Evolutionary conservation across 2,113 vertebrate species (phyloP).

Genomic region (Rallus limicola): DNA sequence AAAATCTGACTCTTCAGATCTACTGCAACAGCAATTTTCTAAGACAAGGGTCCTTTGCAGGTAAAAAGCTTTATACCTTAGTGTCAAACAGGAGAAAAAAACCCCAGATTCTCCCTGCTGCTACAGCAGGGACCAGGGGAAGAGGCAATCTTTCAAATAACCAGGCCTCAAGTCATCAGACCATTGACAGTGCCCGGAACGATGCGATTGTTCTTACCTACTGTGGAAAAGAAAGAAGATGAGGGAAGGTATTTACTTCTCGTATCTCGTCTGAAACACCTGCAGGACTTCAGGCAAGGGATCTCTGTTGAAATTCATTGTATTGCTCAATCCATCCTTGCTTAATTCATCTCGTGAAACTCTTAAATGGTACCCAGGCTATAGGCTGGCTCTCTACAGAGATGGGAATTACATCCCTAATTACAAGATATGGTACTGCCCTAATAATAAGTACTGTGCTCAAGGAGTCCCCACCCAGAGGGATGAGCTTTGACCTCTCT

Average conservation of each 20-base stretch:
- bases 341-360: conserved; percentile 59
- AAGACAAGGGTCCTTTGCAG: neutral
- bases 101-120: neutral
- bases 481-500: conserved; percentile 51
- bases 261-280: neutral
- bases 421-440: conserved; percentile 44
- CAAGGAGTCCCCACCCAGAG: conserved; percentile 23
- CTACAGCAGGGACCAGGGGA: neutral
- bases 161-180: neutral
- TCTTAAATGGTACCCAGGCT: conserved; percentile 24
- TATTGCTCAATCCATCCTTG: neutral
- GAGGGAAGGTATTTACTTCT: neutral
- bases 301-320: conserved; percentile 25
- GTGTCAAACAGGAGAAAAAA: neutral
- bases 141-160: neutral
- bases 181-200: neutral
- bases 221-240: neutral
- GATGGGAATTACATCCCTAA: conserved; percentile 56
- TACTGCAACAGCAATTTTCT: conserved; percentile 12
- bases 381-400: conserved; percentile 29
- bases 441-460: conserved; percentile 44
- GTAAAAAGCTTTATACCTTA: neutral
- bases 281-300: conserved; percentile 12
- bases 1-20: conserved; percentile 39
- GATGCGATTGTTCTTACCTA: neutral